Percentiles rank a stretch among this genome's conserved stretches.
Conservation (phyloP, 2,113 vertebrate species). For the Syngnathoides biaculeatus region DNA sequence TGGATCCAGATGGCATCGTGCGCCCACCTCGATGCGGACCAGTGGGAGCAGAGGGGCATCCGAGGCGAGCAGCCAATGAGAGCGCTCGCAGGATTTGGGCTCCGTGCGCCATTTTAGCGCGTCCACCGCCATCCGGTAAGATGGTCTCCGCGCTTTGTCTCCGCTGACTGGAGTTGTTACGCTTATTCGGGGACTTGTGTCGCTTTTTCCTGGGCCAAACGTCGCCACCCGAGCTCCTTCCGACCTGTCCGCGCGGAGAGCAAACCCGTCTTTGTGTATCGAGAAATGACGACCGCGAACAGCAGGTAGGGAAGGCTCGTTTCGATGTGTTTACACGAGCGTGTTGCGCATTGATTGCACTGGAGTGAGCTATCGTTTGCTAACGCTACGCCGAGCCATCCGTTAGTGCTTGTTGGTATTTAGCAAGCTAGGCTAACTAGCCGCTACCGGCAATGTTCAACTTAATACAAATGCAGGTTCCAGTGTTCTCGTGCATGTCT, state of each 20-base stretch:
- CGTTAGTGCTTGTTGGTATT: slow-evolving; percentile 11
- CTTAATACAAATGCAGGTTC: background rate
- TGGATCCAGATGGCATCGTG: background rate
- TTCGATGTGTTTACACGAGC: slow-evolving; percentile 36
- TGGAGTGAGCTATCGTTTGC: background rate
- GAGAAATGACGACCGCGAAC: slow-evolving; percentile 74
- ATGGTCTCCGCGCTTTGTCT: slow-evolving; percentile 84
- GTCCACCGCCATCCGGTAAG: slow-evolving; percentile 81
- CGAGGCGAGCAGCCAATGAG: slow-evolving; percentile 68
- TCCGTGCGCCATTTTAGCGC: slow-evolving; percentile 82
- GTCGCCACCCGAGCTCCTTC: background rate
- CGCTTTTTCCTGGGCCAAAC: slow-evolving; percentile 19
- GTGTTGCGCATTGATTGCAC: slow-evolving; percentile 30
- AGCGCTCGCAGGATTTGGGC: slow-evolving; percentile 59
- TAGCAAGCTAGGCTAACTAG: slow-evolving; percentile 44
- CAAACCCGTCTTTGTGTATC: slow-evolving; percentile 22
- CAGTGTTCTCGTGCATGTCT: background rate
- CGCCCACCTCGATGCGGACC: background rate
- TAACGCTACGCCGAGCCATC: slow-evolving; percentile 27
- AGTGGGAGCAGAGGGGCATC: background rate
- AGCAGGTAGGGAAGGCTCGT: slow-evolving; percentile 70
- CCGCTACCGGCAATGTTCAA: slow-evolving; percentile 53
- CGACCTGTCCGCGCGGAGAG: slow-evolving; percentile 13
- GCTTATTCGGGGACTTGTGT: slow-evolving; percentile 53
- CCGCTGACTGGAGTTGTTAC: slow-evolving; percentile 57